Conservation (phyloP, 1,140 invertebrate species). For the Aphelenchoides avenae region DNA sequence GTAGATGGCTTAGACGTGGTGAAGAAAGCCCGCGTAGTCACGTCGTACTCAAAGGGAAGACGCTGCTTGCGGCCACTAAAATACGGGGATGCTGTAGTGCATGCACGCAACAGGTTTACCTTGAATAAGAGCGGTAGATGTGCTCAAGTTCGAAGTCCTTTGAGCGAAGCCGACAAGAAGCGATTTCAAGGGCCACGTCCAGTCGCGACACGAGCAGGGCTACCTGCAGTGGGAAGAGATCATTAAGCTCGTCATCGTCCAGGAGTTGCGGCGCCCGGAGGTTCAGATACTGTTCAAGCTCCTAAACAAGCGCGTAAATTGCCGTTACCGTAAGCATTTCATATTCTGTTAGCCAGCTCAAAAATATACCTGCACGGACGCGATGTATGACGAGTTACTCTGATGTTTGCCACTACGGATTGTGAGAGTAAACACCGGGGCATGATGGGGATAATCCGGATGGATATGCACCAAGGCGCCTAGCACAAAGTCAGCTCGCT, state of each 20-base stretch:
- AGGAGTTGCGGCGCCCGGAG: not conserved
- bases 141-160: too few species aligned
- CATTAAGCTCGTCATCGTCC: not conserved
- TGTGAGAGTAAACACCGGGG: not conserved
- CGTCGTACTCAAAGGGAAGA: too few species aligned
- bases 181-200: not conserved
- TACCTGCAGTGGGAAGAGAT: constrained; percentile 6
- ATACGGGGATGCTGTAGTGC: too few species aligned
- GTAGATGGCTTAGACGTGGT: too few species aligned
- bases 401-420: not conserved
- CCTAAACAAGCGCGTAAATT: too few species aligned
- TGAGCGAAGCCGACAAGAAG: not conserved
- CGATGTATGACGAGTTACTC: not conserved
- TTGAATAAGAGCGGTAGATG: too few species aligned
- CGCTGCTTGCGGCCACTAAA: too few species aligned
- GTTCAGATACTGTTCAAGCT: constrained; percentile 2
- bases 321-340: too few species aligned
- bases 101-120: too few species aligned
- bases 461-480: constrained; percentile 3
- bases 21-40: too few species aligned
- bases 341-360: not conserved
- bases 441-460: not conserved
- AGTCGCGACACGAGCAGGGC: not conserved
- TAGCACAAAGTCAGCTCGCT: not conserved
- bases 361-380: not conserved